Evolutionary conservation across 2,113 vertebrate species (phyloP).

Genomic region (Alces alces): DNA sequence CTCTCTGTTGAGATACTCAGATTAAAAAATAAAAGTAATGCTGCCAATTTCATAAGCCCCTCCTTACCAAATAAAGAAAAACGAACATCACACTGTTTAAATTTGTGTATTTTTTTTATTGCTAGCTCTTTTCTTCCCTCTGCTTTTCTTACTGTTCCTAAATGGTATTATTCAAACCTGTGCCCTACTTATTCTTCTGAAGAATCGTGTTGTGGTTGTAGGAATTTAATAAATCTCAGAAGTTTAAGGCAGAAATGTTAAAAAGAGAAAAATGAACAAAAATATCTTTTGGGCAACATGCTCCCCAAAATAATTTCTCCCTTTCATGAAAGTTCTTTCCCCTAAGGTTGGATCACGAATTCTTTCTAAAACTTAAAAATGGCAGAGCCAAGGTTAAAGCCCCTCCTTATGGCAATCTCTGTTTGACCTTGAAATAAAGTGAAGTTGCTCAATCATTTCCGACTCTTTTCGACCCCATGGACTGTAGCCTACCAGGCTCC

Average conservation of each 20-base stretch:
- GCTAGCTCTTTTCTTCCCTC: not conserved
- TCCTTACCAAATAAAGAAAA: too few relatives aligned
- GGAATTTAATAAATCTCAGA: not conserved
- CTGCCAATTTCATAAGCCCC: not conserved
- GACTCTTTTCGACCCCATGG: accelerated
- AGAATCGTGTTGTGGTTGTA: not conserved
- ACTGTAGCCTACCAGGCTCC: not conserved
- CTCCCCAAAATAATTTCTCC: not conserved
- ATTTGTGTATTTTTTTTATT: not conserved
- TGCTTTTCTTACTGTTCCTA: not conserved
- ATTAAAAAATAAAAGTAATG: not conserved
- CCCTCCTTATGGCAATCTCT: not conserved
- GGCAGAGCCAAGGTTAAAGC: not conserved
- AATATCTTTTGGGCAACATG: too few relatives aligned
- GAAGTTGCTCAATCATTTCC: accelerated
- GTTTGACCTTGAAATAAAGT: not conserved
- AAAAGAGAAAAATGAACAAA: not conserved
- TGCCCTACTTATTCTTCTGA: not conserved
- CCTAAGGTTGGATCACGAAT: not conserved
- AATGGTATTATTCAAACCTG: not conserved
- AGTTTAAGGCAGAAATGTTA: not conserved
- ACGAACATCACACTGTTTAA: not conserved
- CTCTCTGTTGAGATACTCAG: not conserved
- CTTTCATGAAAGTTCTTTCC: not conserved
- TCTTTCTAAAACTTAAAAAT: not conserved